Evolutionary conservation across 2,113 vertebrate species (phyloP).

Genomic region (Pleuronectes platessa): DNA sequence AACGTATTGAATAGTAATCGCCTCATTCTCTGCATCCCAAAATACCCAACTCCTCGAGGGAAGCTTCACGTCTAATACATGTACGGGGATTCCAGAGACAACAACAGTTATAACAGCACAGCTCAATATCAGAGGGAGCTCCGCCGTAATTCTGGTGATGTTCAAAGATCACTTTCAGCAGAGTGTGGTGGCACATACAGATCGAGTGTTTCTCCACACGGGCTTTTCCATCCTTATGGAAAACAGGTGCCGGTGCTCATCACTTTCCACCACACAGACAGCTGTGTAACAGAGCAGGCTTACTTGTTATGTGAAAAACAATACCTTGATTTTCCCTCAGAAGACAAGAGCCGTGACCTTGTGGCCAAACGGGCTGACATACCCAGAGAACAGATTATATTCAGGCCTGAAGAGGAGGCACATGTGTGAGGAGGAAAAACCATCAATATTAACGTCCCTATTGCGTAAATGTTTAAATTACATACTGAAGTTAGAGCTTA

Average conservation of each 20-base stretch:
- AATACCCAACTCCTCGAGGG: slow-evolving; percentile 8
- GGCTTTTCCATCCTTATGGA: slow-evolving; percentile 22
- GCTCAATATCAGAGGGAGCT: not conserved
- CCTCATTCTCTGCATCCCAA: slow-evolving; percentile 35
- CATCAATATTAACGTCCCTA: not conserved
- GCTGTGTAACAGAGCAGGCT: slow-evolving; percentile 51
- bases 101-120: not conserved
- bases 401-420: slow-evolving; percentile 5
- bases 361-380: slow-evolving; percentile 26
- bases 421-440: not conserved
- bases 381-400: slow-evolving; percentile 19
- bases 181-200: not conserved
- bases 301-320: slow-evolving; percentile 72
- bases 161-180: slow-evolving; percentile 13
- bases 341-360: slow-evolving; percentile 59
- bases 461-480: not conserved
- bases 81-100: not conserved
- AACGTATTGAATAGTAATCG: slow-evolving; percentile 57
- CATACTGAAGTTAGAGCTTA: too few relatives aligned
- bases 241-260: slow-evolving; percentile 69
- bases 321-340: slow-evolving; percentile 65
- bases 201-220: slow-evolving; percentile 32
- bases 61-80: slow-evolving; percentile 14
- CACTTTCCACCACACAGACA: slow-evolving; percentile 41
- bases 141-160: not conserved